Evolutionary conservation across 2,888 invertebrate species (phyloP), one percentile per base, ranked within the genome.

Genomic region (Mamestra brassicae): DNA sequence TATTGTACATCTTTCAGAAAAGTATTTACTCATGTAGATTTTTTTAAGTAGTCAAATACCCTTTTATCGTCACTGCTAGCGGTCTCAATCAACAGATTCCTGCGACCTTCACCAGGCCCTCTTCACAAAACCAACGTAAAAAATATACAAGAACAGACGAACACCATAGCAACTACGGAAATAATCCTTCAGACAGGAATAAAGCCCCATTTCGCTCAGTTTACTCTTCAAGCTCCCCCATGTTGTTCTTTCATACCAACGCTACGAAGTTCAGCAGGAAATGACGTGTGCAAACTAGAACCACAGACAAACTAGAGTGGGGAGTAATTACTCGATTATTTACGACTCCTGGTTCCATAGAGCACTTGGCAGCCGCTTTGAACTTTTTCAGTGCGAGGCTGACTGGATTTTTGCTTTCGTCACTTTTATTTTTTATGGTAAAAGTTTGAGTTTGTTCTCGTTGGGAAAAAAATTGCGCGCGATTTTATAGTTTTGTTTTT

Each of bases 281-380:
- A 82, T 85, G 81, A 82, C 83, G 81, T 57, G 85, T 62, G 65
- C 77, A 82, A 82, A 82, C 81, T 85, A 42, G 66, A 85, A 76
- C 85, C 83, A 85, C 63, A 81, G 81, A 82, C 85, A 81, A 85
- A 85, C 81, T 55, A 52, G 76, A 78, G 75, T 71, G 67, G 73
- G 68, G 66, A 73, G 84, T 74, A 74, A 85, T 87, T 85, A 87
- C 75, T 79, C 73, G 83, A 83, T 83, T 78, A 80, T 83, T 81
- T 80, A 76, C 81, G 76, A 71, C 70, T 79, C 81, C 50, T 71
- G 61, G 38, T 70, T 47, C 71, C 85, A 68, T 78, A 80, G 73
- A 71, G 85, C 77, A 81, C 78, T 82, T 86, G 68, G 26, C 74
- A 76, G 72, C 8, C 79, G 67, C 71, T 80, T 80, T 88, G 64